phyloP scores from a whole-genome alignment of 2,113 vertebrate species.

The Lycocorax pyrrhopterus region DNA sequence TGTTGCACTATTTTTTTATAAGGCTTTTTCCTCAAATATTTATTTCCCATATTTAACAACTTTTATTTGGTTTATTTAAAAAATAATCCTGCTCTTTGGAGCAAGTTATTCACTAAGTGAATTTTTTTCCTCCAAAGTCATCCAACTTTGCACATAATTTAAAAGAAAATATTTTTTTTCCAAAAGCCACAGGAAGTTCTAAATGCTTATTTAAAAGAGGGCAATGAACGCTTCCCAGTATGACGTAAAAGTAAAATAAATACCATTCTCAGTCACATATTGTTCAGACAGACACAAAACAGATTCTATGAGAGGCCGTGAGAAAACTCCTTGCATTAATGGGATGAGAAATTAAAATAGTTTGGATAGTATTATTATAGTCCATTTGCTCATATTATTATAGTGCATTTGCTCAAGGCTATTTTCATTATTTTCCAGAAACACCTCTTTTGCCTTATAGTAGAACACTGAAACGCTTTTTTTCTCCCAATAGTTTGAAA shows the following conservation, averaged over 20 bases:
- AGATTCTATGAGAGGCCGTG: not conserved
- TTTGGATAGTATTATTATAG: not conserved
- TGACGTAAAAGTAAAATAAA: slow-evolving; percentile 41
- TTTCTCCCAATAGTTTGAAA: not conserved
- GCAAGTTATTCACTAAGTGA: not conserved
- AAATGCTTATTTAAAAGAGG: slow-evolving; percentile 13
- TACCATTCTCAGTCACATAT: not conserved
- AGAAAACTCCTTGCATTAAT: slow-evolving; percentile 2
- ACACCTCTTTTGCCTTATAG: not conserved
- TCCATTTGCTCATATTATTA: not conserved
- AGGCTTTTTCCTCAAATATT: not conserved
- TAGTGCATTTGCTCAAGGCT: not conserved
- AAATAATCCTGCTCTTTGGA: not conserved
- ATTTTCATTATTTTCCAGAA: not conserved
- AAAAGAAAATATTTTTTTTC: not conserved
- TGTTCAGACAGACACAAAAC: slow-evolving; percentile 11
- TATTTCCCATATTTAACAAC: not conserved
- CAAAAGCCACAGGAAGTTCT: not conserved
- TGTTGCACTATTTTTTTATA: not conserved
- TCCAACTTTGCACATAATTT: not conserved
- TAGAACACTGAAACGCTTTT: not conserved
- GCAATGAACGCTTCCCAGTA: not conserved
- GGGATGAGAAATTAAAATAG: not conserved
- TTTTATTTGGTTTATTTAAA: not conserved
- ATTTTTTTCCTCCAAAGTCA: not conserved